Percentiles rank a stretch among this genome's conserved stretches.
phyloP scores from a whole-genome alignment of 2,113 vertebrate species.

The Callorhinus ursinus region DNA sequence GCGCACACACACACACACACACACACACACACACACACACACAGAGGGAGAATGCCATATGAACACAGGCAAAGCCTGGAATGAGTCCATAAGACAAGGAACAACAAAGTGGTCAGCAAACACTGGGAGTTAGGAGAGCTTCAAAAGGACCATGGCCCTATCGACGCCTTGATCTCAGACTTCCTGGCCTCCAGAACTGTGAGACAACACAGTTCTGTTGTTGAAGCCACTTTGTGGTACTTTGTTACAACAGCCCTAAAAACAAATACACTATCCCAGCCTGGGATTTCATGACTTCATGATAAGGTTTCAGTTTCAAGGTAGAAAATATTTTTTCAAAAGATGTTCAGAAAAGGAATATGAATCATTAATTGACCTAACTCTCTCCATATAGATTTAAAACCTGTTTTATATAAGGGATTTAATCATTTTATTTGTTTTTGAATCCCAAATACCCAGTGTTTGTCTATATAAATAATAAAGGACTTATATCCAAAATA shows the following conservation, averaged over 20 bases:
- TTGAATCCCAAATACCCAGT: background rate
- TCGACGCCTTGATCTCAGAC: background rate
- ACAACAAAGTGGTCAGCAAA: background rate
- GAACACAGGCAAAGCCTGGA: no score
- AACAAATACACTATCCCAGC: background rate
- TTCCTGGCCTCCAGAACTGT: background rate
- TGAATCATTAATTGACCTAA: background rate
- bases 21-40: accelerated
- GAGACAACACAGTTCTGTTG: accelerated
- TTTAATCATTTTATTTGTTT: background rate
- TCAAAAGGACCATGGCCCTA: accelerated
- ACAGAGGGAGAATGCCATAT: accelerated
- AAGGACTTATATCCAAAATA: background rate
- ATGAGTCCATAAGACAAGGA: background rate
- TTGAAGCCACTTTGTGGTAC: background rate
- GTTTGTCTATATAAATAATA: background rate
- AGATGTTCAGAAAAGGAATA: background rate
- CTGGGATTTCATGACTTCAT: background rate
- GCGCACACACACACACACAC: background rate
- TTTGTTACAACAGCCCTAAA: background rate
- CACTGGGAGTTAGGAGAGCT: background rate
- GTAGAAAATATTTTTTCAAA: background rate
- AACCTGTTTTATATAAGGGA: background rate
- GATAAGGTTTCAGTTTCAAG: background rate
- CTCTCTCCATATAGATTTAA: background rate